Base-by-base conservation (phyloP, 2,113 vertebrate genomes). In the Atlantisia rogersi region DNA sequence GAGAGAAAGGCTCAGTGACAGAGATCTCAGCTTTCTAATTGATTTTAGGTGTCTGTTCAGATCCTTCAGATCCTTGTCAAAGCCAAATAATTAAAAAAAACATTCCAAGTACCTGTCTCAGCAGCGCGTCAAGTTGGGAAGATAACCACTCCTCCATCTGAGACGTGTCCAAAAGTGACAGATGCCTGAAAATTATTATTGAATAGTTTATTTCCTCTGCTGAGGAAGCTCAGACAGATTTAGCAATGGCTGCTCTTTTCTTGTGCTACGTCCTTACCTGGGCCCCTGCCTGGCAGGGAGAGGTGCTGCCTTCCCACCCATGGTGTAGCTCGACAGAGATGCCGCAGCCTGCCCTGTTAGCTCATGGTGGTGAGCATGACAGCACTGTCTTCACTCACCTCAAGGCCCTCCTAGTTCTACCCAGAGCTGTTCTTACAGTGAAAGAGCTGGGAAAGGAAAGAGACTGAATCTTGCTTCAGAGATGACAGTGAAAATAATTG, bases 331-430 rank as follows among this genome's bases (percentile, higher is more conserved):
- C 20, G 28, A 44, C 5, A 1, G 8, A 19, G 68, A 18, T 46
- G n/a, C 24, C 26, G 55, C 26, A 37, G 17, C 46, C 21, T 58
- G 53, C 44, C 46, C 26, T 25, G 8, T 79, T 62, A 26, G 62
- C 20, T 56, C 3, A 1, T 10, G 31, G 64, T 3, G 15, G 20
- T 14, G 24, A 24, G 13, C 28, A 5, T 15, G 39, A 21, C 29
- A 25, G 11, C 0, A 5, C 52, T 4, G 15, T 29, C n/a, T 59
- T 52, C 3, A 3, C 65, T 69, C 0, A 0, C 4, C 4, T 44
- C 52, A 81, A 75, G 2, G 2, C n/a, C 29, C 24, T 90, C 12
- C 70, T 69, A n/a, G 7, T 67, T 74, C 50, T 73, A 60, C 20
- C 58, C 25, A 42, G 29, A 73, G 35, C 64, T 79, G 5, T 69